Percentiles rank a stretch among this genome's conserved stretches.
These are phyloP conservation scores for Ooceraea biroi DNA, from an alignment of 1,140 invertebrate genomes.

Conservation along the genomic window DNA sequence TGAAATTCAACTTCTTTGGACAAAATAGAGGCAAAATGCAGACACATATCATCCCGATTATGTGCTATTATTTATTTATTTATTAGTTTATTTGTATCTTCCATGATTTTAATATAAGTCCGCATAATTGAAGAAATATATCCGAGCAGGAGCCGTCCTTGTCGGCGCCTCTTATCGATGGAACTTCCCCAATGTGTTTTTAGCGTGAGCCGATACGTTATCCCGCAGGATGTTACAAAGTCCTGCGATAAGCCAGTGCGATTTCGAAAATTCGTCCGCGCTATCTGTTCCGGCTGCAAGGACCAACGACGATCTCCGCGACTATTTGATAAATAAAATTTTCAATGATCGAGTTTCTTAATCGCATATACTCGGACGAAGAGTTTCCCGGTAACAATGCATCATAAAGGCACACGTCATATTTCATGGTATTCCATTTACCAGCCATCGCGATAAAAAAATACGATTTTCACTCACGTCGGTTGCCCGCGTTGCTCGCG, in stretches of 20 bases:
- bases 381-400: not conserved
- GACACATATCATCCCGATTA: too few species aligned
- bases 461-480: conserved; percentile 7
- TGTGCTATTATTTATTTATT: not conserved
- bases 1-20: too few species aligned
- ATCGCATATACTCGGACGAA: not conserved
- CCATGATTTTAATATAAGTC: not conserved
- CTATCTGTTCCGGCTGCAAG: not conserved
- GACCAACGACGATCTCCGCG: not conserved
- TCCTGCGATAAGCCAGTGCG: conserved; percentile 43
- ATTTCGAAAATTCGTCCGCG: conserved; percentile 15
- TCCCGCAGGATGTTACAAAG: conserved; percentile 67
- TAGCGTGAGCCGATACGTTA: conserved; percentile 53
- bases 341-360: too few species aligned
- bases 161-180: conserved; percentile 47
- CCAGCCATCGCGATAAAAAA: not conserved
- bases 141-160: conserved; percentile 24
- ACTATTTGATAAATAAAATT: not conserved
- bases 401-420: not conserved
- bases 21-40: too few species aligned
- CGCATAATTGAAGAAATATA: conserved; percentile 31
- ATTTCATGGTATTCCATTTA: not conserved
- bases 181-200: conserved; percentile 34
- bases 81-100: not conserved
- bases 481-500: not conserved